Percentiles rank a stretch among this genome's conserved stretches.
Conservation (phyloP, 2,113 vertebrate genomes). For the Chiloscyllium plagiosum region DNA sequence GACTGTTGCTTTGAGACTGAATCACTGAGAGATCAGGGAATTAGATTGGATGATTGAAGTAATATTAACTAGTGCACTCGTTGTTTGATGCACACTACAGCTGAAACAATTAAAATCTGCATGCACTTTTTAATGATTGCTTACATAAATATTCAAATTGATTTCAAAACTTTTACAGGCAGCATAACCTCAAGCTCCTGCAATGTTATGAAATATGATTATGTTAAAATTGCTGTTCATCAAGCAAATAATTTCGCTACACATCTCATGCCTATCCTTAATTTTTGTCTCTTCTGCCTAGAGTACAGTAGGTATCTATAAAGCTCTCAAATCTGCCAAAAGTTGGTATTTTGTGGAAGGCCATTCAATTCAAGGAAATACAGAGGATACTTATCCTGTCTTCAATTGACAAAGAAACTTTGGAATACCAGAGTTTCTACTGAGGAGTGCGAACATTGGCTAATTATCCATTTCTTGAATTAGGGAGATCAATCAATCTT, state of each 20-base stretch:
- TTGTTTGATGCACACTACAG: too few species aligned
- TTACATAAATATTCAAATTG: not conserved
- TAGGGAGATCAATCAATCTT: not conserved
- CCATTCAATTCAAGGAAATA: not conserved
- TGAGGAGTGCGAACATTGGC: not conserved
- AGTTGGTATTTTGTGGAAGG: not conserved
- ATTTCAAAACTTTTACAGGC: not conserved
- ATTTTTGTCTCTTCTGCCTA: not conserved
- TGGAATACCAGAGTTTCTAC: too few species aligned
- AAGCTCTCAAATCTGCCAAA: not conserved
- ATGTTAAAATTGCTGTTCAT: not conserved
- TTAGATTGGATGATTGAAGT: not conserved
- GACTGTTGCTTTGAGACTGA: not conserved
- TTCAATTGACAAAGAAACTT: not conserved
- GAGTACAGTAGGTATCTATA: not conserved
- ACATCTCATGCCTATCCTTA: not conserved
- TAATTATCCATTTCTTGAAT: not conserved
- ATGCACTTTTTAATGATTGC: not conserved
- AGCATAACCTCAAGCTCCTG: not conserved
- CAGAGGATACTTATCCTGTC: not conserved
- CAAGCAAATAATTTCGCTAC: not conserved
- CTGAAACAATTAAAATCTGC: not conserved
- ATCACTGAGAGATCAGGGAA: not conserved
- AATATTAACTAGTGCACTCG: too few species aligned
- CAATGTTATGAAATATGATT: not conserved